Evolutionary conservation across 2,797 vertebrate species (phyloP).

Genomic region (Chelonia mydas): DNA sequence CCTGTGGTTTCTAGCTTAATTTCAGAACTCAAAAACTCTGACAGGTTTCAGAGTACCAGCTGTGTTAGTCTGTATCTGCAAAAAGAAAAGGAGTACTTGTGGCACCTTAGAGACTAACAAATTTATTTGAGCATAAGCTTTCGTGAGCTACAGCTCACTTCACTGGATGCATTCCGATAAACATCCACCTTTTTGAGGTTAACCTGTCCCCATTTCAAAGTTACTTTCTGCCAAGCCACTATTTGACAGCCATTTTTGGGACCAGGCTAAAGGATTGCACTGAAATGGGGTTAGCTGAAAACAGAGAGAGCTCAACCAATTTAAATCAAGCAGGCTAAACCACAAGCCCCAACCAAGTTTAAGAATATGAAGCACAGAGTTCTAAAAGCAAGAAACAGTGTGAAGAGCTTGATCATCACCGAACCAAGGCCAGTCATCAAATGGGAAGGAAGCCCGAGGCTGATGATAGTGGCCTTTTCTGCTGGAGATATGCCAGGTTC

Average conservation of each 20-base stretch:
- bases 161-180: not conserved
- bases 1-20: not conserved
- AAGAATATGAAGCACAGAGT: conserved; percentile 8
- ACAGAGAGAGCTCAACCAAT: not conserved
- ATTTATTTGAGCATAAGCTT: too few species aligned
- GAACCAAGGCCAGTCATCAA: conserved; percentile 1
- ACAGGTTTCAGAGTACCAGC: too few species aligned
- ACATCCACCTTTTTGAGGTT: not conserved
- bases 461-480: not conserved
- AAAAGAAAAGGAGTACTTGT: too few species aligned
- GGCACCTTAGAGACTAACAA: too few species aligned
- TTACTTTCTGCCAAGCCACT: not conserved
- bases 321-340: not conserved
- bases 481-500: not conserved
- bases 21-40: not conserved
- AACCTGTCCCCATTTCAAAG: not conserved
- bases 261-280: not conserved
- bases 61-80: too few species aligned
- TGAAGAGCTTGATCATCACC: not conserved
- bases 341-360: not conserved
- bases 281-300: not conserved
- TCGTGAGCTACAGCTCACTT: too few species aligned
- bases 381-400: not conserved
- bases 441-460: not conserved
- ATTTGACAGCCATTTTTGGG: not conserved